These are phyloP conservation scores for Pseudorectes ferrugineus DNA, from an alignment of 2,113 vertebrate species.

Conservation along the genomic window DNA sequence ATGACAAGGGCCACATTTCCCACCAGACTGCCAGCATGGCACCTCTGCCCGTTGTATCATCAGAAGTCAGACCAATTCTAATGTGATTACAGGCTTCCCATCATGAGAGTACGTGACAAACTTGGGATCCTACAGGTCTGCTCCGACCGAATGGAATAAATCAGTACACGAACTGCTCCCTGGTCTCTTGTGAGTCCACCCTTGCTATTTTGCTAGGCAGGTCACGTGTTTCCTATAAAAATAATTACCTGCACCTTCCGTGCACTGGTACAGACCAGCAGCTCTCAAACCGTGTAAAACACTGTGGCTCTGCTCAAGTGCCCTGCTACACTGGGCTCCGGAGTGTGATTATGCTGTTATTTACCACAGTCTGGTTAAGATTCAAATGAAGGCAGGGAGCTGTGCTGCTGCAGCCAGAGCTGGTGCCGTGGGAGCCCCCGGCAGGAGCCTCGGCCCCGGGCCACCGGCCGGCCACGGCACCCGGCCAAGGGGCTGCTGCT, in stretches of 20 bases:
- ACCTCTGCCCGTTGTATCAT: neutral
- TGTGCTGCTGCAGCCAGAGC: neutral
- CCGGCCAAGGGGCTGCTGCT: neutral
- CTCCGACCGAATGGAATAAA: neutral
- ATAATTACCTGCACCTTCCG: conserved; percentile 41
- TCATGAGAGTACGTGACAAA: accelerated
- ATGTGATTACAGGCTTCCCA: neutral
- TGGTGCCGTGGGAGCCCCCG: neutral
- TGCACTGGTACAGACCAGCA: conserved; percentile 20
- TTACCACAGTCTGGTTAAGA: conserved; percentile 32
- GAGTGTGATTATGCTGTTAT: conserved; percentile 6
- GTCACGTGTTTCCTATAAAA: neutral
- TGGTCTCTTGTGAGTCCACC: neutral
- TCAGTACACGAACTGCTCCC: neutral
- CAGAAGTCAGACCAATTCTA: neutral
- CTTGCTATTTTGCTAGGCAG: neutral
- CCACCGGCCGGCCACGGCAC: neutral
- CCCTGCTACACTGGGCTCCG: conserved; percentile 40
- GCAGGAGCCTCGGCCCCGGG: neutral
- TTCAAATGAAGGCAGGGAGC: neutral
- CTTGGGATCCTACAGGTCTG: neutral
- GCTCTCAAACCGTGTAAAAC: conserved; percentile 11
- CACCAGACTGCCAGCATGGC: neutral
- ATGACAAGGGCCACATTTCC: neutral
- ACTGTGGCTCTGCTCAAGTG: conserved; percentile 31